These are phyloP conservation scores for Poeciliopsis gracilis DNA, from an alignment of 2,797 vertebrate species.

Conservation along the genomic window DNA sequence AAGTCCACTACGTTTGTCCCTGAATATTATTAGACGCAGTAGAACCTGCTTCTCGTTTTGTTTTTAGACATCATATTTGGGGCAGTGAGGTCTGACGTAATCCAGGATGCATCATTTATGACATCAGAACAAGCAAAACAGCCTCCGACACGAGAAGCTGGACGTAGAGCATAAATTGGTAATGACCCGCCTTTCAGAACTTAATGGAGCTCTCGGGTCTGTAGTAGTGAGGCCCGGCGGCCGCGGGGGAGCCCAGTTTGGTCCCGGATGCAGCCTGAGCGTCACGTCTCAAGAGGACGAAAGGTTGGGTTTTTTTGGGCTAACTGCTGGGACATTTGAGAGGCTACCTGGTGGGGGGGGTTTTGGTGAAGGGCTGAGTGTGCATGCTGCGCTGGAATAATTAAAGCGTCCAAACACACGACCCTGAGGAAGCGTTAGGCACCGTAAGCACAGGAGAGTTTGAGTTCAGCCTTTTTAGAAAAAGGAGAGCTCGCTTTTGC, in stretches of 20 bases:
- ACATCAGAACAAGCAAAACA: constrained; percentile 62
- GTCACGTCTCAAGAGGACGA: constrained; percentile 65
- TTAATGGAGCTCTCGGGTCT: constrained; percentile 75
- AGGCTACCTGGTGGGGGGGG: constrained; percentile 55
- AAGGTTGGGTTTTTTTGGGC: constrained; percentile 50
- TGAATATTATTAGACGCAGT: constrained; percentile 24
- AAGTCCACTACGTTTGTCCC: constrained; percentile 30
- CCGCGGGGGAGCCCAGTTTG: constrained; percentile 51
- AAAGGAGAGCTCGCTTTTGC: constrained; percentile 46
- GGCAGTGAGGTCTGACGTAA: constrained; percentile 77
- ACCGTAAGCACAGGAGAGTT: neutral
- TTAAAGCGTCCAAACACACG: constrained; percentile 32
- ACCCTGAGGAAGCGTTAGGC: neutral
- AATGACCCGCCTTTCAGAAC: constrained; percentile 66
- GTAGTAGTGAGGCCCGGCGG: constrained; percentile 53
- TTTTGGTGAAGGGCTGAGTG: constrained; percentile 24
- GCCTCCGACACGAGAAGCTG: constrained; percentile 61
- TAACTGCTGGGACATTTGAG: constrained; percentile 59
- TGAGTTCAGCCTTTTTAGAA: constrained; percentile 33
- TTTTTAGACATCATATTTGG: constrained; percentile 63
- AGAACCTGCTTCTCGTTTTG: constrained; percentile 13
- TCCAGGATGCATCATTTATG: constrained; percentile 79
- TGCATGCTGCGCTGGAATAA: constrained; percentile 34
- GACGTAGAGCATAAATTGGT: constrained; percentile 72
- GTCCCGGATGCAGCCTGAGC: constrained; percentile 45